phyloP scores from a whole-genome alignment of 2,888 invertebrate species.

The Chaitophorus viminalis region DNA sequence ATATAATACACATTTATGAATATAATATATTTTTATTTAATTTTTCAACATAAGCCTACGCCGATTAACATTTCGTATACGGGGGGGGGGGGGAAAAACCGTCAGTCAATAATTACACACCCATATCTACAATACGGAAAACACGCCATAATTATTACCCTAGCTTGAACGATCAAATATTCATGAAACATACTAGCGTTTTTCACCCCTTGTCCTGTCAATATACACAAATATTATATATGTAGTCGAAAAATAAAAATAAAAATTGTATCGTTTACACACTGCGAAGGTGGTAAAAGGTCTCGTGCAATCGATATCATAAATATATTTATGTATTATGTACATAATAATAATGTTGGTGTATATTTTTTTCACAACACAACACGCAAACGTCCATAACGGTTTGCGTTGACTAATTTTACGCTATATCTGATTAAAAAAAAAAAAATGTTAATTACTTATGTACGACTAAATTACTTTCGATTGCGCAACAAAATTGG shows the following conservation, averaged over 20 bases:
- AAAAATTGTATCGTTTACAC: constrained; percentile 50
- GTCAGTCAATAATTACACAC: constrained; percentile 51
- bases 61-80: constrained; percentile 28
- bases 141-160: constrained; percentile 57
- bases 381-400: constrained; percentile 33
- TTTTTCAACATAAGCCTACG: background rate
- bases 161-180: constrained; percentile 52
- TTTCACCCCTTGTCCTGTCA: constrained; percentile 47
- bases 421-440: constrained; percentile 43
- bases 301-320: constrained; percentile 46
- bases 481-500: constrained; percentile 29
- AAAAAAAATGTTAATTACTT: constrained; percentile 51
- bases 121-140: background rate
- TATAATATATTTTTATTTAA: too few species aligned
- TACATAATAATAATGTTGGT: background rate
- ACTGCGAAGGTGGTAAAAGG: constrained; percentile 41
- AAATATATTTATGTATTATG: background rate
- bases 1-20: background rate
- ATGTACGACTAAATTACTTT: constrained; percentile 41
- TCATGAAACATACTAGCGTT: constrained; percentile 48
- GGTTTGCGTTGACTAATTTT: constrained; percentile 35
- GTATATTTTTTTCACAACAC: background rate
- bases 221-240: background rate
- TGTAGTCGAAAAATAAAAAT: constrained; percentile 7
- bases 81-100: background rate